Percentiles rank a stretch among this genome's conserved stretches.
Conservation (phyloP, 2,113 vertebrate genomes). For the Macrotus californicus region DNA sequence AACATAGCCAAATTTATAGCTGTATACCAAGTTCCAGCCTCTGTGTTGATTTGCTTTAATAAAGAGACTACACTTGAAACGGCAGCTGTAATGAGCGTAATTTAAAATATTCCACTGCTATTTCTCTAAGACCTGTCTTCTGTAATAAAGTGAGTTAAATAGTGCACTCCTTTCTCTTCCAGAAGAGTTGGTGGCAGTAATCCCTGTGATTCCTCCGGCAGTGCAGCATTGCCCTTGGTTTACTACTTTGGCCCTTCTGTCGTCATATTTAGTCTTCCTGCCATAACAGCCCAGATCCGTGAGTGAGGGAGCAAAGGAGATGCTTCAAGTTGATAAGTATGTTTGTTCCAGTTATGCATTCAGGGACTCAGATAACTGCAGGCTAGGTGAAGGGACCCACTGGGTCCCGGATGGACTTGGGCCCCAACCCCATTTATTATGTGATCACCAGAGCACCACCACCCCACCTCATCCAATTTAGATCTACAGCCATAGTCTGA, state of each 20-base stretch:
- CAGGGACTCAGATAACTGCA: not conserved
- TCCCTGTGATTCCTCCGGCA: not conserved
- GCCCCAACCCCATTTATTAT: not conserved
- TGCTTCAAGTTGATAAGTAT: not conserved
- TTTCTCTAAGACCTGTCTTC: not conserved
- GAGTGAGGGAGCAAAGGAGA: not conserved
- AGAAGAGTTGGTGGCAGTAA: not conserved
- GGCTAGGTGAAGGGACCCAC: not conserved
- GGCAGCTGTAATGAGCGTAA: not conserved
- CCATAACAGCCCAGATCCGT: not conserved
- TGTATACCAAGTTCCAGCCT: not conserved
- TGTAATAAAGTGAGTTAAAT: not conserved
- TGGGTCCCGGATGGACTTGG: not conserved
- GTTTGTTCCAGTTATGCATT: not conserved
- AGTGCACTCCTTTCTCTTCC: not conserved
- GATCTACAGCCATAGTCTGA: not conserved
- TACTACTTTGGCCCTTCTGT: not conserved
- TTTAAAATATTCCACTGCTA: not conserved
- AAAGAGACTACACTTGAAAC: not conserved
- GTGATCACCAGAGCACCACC: not conserved
- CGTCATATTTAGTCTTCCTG: not conserved
- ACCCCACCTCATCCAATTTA: not conserved
- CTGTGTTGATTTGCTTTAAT: not conserved
- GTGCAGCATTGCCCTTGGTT: not conserved
- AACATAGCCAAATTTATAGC: not conserved